Conservation (phyloP, 2,113 vertebrate genomes). For the Mesoclemmys tuberculata region DNA sequence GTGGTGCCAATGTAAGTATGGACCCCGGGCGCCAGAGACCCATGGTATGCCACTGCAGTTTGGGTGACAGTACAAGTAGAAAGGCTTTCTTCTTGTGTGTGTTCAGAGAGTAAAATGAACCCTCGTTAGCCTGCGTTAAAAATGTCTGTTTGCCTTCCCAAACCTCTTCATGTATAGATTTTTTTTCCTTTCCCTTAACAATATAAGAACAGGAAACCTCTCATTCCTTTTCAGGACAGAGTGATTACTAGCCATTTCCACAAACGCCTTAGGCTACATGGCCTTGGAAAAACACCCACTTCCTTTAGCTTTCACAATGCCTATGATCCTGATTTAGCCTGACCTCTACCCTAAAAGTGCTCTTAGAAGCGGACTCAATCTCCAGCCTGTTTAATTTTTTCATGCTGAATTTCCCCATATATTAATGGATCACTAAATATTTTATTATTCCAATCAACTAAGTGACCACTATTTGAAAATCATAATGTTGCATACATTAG, state of each 20-base stretch:
- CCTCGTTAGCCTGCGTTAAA: conserved; percentile 17
- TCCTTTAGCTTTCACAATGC: conserved; percentile 64
- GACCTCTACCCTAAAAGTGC: conserved; percentile 60
- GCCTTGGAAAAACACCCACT: conserved; percentile 62
- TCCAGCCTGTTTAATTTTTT: conserved; percentile 44
- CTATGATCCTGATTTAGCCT: conserved; percentile 36
- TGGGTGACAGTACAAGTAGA: neutral
- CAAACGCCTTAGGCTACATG: conserved; percentile 42
- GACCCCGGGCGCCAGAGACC: no score
- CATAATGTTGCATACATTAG: conserved; percentile 39
- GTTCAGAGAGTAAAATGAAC: neutral
- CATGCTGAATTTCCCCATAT: conserved; percentile 30
- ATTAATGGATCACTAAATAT: conserved; percentile 15
- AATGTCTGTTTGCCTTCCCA: conserved; percentile 38
- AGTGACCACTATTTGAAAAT: conserved; percentile 27
- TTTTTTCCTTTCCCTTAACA: conserved; percentile 24
- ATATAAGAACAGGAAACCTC: conserved; percentile 67
- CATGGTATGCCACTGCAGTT: neutral
- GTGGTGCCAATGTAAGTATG: no score
- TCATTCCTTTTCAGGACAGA: conserved; percentile 59
- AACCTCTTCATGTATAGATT: conserved; percentile 17
- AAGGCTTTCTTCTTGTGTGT: neutral
- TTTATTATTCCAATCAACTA: neutral
- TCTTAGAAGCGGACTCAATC: conserved; percentile 59
- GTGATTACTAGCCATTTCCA: conserved; percentile 74